Evolutionary conservation across 2,797 vertebrate species (phyloP), one percentile per base, ranked within the genome.

Genomic region (Parambassis ranga): DNA sequence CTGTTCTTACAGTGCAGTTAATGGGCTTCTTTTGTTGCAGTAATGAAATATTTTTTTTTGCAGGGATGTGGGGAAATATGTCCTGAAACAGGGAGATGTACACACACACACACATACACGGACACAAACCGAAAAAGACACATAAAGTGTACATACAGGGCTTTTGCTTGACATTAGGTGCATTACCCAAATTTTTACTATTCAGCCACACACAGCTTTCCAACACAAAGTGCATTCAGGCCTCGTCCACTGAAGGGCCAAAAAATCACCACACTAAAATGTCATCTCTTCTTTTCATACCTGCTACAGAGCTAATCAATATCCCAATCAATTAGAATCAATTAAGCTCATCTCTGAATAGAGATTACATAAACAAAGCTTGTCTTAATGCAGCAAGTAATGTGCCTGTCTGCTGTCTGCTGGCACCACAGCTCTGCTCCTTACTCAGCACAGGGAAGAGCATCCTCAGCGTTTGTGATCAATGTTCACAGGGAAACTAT

Each of bases 1-100:
- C 85, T 88, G 71, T 87, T 88, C 82, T 92, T 90, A 91, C 82
- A 87, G 62, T 89, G 79, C 86, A 84, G 86, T 89, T 92, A 92
- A 92, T 93, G 90, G 89, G 79, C 89, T 91, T 91, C 90, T 92
- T 92, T 92, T 93, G 91, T 93, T 93, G 71, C 86, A 88, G 84
- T 93, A 93, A 93, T 93, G 91, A 92, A 92, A 92, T 89, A 90
- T 87, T 71, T 63, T 32, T 30, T 88, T 90, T 87, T 89, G 80
- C 75, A 80, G 77, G 78, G 71, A 87, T 84, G 83, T 75, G 77
- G 77, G 62, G 65, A 76, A 86, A 88, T 74, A 79, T 79, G 82
- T 86, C 77, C 83, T 83, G 88, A 80, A 87, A 84, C 81, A 75
- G 75, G 75, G 57, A 76, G 59, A 59, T 20, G 41, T 30, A 42